These are phyloP conservation scores for Virgularia gustaviana DNA, from an alignment of 92 coral and sea anemone species.

Conservation along the genomic window DNA sequence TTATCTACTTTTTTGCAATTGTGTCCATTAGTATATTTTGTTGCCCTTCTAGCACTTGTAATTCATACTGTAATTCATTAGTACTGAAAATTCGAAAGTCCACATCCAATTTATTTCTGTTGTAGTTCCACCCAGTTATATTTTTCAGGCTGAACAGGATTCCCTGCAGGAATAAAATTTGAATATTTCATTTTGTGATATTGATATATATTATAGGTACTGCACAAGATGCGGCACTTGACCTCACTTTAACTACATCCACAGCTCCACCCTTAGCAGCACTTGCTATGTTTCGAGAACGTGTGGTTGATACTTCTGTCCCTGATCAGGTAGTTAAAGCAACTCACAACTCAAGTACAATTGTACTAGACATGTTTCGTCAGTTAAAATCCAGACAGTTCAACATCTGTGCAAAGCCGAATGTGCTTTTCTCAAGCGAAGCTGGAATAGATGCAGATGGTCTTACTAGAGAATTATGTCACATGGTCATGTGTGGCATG, in stretches of 20 bases:
- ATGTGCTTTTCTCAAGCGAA: conserved; percentile 35
- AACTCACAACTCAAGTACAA: conserved; percentile 14
- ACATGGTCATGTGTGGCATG: conserved; percentile 27
- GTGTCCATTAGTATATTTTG: conserved; percentile 6
- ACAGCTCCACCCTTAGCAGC: conserved; percentile 10
- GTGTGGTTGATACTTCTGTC: conserved; percentile 16
- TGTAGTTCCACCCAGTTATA: conserved; percentile 11
- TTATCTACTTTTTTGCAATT: not conserved
- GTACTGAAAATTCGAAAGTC: too few relatives aligned
- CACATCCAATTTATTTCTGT: too few relatives aligned
- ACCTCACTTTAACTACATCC: conserved; percentile 22
- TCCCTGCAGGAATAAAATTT: not conserved
- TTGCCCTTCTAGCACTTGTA: not conserved
- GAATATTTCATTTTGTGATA: too few relatives aligned
- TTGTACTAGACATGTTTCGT: conserved; percentile 35
- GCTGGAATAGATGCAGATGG: conserved; percentile 45
- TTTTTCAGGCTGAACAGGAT: not conserved
- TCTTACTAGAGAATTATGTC: conserved; percentile 34
- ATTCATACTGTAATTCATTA: too few relatives aligned
- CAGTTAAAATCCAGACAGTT: conserved; percentile 21
- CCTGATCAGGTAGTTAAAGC: conserved; percentile 24
- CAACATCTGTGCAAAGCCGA: conserved; percentile 34
- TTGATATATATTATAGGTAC: not conserved
- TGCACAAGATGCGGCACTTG: not conserved
- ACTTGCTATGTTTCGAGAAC: conserved; percentile 22